phyloP scores from a whole-genome alignment of 2,797 vertebrate species.

The Molossus molossus region DNA sequence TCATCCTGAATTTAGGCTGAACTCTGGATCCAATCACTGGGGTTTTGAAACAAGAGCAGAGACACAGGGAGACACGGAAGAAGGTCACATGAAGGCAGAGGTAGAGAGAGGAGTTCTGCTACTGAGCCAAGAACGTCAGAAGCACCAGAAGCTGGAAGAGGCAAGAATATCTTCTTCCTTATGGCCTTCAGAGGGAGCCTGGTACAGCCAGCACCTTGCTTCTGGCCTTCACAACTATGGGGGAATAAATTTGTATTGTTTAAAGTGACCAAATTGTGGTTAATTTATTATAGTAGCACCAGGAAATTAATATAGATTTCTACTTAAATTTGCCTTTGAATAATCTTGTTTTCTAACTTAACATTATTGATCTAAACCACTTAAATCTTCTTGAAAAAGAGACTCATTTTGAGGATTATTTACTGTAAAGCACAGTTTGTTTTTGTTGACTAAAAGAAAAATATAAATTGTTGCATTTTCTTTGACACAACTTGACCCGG shows the following conservation, averaged over 20 bases:
- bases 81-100: background rate
- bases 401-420: constrained; percentile 12
- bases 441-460: constrained; percentile 59
- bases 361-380: background rate
- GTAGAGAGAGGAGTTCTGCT: background rate
- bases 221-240: background rate
- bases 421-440: background rate
- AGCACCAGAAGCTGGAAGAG: background rate
- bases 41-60: constrained; percentile 15
- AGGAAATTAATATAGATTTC: constrained; percentile 47
- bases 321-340: constrained; percentile 62
- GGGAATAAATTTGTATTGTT: constrained; percentile 30
- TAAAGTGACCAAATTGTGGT: background rate
- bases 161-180: background rate
- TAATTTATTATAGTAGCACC: background rate
- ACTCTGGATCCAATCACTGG: background rate
- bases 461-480: constrained; percentile 42
- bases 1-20: background rate
- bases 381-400: constrained; percentile 43
- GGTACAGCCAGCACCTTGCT: background rate
- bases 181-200: background rate
- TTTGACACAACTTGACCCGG: background rate
- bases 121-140: background rate
- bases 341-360: constrained; percentile 37
- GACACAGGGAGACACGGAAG: background rate